phyloP scores from a whole-genome alignment of 2,888 invertebrate genomes.

The Bhutanitis thaidina region DNA sequence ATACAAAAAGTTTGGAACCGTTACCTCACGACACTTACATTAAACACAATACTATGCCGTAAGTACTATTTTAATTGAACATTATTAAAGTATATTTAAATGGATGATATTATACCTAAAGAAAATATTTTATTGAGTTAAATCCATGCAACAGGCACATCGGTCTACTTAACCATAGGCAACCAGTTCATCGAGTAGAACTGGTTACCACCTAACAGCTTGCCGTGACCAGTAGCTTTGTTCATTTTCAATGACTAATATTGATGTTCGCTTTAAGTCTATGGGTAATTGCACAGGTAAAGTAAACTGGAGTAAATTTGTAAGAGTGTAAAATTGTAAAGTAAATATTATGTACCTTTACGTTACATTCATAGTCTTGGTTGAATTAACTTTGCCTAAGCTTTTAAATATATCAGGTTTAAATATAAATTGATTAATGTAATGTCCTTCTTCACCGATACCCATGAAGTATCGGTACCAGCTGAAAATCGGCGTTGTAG shows the following conservation, averaged over 20 bases:
- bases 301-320: no score
- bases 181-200: slow-evolving; percentile 51
- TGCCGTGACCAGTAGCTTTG: slow-evolving; percentile 41
- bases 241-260: slow-evolving; percentile 47
- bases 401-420: no score
- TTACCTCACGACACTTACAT: slow-evolving; percentile 64
- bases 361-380: no score
- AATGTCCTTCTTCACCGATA: no score
- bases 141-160: slow-evolving; percentile 40
- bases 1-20: slow-evolving; percentile 52
- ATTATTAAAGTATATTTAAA: neutral
- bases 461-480: no score
- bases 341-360: no score
- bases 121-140: slow-evolving; percentile 33
- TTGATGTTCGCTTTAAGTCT: slow-evolving; percentile 15
- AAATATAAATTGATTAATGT: no score
- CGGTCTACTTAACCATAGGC: slow-evolving; percentile 49
- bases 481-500: no score
- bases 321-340: no score
- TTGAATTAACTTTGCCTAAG: no score
- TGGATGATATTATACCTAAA: neutral
- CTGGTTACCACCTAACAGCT: slow-evolving; percentile 51
- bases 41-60: slow-evolving; percentile 72
- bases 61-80: slow-evolving; percentile 39
- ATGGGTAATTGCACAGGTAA: no score